Percentiles rank a stretch among this genome's conserved stretches.
These are phyloP conservation scores for Liasis olivaceus DNA, from an alignment of 2,797 vertebrate genomes.

Conservation along the genomic window DNA sequence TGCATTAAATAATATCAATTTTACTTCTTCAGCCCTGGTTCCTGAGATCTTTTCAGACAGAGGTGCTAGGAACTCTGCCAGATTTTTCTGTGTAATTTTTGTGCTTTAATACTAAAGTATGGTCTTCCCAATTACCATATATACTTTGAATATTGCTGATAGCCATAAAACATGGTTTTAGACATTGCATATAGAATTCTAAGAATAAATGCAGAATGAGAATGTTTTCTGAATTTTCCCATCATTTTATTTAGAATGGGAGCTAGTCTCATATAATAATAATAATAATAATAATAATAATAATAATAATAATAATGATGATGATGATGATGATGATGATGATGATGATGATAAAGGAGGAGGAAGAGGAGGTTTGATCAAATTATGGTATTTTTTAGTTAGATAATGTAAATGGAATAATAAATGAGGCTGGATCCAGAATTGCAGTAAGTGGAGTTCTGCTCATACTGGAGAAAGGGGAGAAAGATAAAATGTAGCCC, in stretches of 20 bases:
- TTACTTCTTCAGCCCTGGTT: background rate
- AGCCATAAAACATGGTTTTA: background rate
- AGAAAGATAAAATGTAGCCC: background rate
- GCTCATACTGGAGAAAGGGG: background rate
- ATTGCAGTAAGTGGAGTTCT: background rate
- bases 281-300: background rate
- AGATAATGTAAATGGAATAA: background rate
- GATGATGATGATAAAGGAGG: background rate
- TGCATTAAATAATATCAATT: background rate
- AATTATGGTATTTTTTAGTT: background rate
- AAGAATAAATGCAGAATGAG: background rate
- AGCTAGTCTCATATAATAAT: background rate
- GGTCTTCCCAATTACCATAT: background rate
- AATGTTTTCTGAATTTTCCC: background rate
- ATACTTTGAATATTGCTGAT: background rate
- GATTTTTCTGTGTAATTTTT: background rate
- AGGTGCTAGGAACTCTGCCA: background rate
- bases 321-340: too few species aligned
- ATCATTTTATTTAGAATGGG: background rate
- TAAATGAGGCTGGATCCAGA: background rate
- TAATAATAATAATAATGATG: background rate
- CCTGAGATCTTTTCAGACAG: background rate
- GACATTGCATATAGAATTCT: background rate
- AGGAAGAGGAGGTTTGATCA: background rate
- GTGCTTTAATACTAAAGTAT: background rate